These are phyloP conservation scores for Thelaira solivaga DNA, from an alignment of 2,888 invertebrate genomes.

Conservation along the genomic window DNA sequence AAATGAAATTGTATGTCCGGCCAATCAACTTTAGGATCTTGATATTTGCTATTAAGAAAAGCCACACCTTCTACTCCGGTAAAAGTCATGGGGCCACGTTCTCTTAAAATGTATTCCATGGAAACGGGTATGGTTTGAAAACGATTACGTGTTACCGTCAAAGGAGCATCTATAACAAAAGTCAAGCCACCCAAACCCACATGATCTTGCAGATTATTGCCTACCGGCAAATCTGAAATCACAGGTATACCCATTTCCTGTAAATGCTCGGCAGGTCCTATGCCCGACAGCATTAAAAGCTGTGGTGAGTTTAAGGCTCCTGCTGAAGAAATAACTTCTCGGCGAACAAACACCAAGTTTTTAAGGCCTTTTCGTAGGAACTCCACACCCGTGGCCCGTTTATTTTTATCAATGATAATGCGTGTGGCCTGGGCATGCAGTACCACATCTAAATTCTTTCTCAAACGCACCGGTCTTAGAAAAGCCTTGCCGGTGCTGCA, in stretches of 20 bases:
- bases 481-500: slow-evolving; percentile 94
- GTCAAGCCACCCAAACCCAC: slow-evolving; percentile 91
- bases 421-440: slow-evolving; percentile 86
- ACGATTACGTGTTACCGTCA: slow-evolving; percentile 86
- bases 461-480: slow-evolving; percentile 86
- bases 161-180: slow-evolving; percentile 87
- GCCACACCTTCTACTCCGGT: slow-evolving; percentile 92
- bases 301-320: slow-evolving; percentile 94
- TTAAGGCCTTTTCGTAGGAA: slow-evolving; percentile 83
- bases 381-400: slow-evolving; percentile 87
- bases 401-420: slow-evolving; percentile 84
- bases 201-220: slow-evolving; percentile 91
- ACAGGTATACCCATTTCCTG: slow-evolving; percentile 85
- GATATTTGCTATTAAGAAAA: slow-evolving; percentile 91
- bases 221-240: slow-evolving; percentile 86
- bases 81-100: slow-evolving; percentile 89
- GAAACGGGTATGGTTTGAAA: slow-evolving; percentile 87
- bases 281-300: slow-evolving; percentile 92
- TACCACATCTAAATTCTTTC: slow-evolving; percentile 88
- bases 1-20: slow-evolving; percentile 94
- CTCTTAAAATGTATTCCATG: slow-evolving; percentile 88
- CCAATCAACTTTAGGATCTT: slow-evolving; percentile 86
- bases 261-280: slow-evolving; percentile 88
- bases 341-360: slow-evolving; percentile 83
- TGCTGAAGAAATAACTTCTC: slow-evolving; percentile 90